A percentile compares a stretch with the other conserved stretches of the same genome.
These are phyloP conservation scores for Battus philenor DNA, from an alignment of 1,140 invertebrate genomes.

Conservation along the genomic window DNA sequence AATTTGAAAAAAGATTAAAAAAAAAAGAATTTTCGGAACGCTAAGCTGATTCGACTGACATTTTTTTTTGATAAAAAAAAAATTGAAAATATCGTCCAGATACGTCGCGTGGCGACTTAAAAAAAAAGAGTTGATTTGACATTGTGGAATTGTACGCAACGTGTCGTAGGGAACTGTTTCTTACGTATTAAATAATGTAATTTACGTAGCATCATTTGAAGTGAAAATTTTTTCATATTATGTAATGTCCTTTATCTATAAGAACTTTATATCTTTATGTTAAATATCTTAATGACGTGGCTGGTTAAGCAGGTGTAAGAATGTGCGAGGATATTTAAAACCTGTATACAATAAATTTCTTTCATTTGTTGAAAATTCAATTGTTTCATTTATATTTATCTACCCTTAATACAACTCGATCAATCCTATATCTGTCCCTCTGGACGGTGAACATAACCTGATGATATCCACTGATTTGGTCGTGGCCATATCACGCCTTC, in stretches of 20 bases:
- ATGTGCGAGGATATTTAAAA: slow-evolving; percentile 72
- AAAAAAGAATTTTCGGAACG: slow-evolving; percentile 43
- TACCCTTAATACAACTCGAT: too few species aligned
- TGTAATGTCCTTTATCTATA: slow-evolving; percentile 69
- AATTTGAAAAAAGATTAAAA: slow-evolving; percentile 61
- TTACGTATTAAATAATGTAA: slow-evolving; percentile 49
- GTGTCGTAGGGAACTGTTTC: slow-evolving; percentile 47
- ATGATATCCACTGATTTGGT: too few species aligned
- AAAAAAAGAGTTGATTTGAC: slow-evolving; percentile 62
- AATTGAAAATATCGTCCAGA: slow-evolving; percentile 61
- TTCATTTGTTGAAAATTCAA: slow-evolving; percentile 71
- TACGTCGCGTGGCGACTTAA: slow-evolving; percentile 61
- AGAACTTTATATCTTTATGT: slow-evolving; percentile 70
- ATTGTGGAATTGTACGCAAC: slow-evolving; percentile 68
- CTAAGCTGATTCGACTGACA: slow-evolving; percentile 66
- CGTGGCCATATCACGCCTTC: too few species aligned
- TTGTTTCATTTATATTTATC: slow-evolving; percentile 53
- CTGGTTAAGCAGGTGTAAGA: slow-evolving; percentile 69
- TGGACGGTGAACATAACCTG: too few species aligned
- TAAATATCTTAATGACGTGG: slow-evolving; percentile 63
- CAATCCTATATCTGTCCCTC: too few species aligned
- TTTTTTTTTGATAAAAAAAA: slow-evolving; percentile 50
- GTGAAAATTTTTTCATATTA: slow-evolving; percentile 57
- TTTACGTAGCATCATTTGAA: slow-evolving; percentile 56
- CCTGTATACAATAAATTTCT: slow-evolving; percentile 76